Evolutionary conservation across 2,797 vertebrate genomes (phyloP), one percentile per base, ranked within the genome.

Genomic region (Takifugu rubripes): DNA sequence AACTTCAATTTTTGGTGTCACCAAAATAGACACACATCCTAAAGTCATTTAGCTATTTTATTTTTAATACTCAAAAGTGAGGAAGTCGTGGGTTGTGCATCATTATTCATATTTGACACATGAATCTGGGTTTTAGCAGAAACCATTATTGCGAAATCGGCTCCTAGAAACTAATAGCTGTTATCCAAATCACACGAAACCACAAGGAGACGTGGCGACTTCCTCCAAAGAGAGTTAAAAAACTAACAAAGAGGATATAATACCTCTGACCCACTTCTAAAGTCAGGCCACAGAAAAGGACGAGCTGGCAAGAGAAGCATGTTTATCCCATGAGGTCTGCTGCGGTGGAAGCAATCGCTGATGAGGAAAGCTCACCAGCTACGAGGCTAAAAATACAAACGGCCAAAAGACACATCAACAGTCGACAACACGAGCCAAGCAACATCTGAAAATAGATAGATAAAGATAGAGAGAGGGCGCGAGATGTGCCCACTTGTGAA

Each of bases 171-270:
- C 43, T 7, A 65, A 55, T 54, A 59, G 61, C 65, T 70, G 73
- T 64, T 69, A 74, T 72, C 56, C 66, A 77, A 67, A 80, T 66
- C 71, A 63, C 72, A 81, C 58, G 61, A 82, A 86, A 84, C 66
- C 70, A 70, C 70, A 61, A 25, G 61, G 63, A 82, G 74, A 78
- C 80, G 72, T 70, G 55, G 65, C 44, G n/a, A 81, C 82, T 87
- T 88, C 84, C 84, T 83, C 59, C 55, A 78, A 78, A 76, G 70
- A 79, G 74, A 77, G 72, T 82, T 68, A 82, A 86, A 81, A 84
- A 88, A 90, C 81, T 68, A 82, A 86, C 82, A 84, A 88, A 90
- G 80, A 85, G 87, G 84, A 88, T 79, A 80, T 78, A 68, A 78
- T 76, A 81, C 81, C 84, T 68, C 77, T 86, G 84, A 88, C 84